A percentile compares a stretch with the other conserved stretches of the same genome.
phyloP scores from a whole-genome alignment of 2,113 vertebrate genomes.

The Notiomystis cincta region DNA sequence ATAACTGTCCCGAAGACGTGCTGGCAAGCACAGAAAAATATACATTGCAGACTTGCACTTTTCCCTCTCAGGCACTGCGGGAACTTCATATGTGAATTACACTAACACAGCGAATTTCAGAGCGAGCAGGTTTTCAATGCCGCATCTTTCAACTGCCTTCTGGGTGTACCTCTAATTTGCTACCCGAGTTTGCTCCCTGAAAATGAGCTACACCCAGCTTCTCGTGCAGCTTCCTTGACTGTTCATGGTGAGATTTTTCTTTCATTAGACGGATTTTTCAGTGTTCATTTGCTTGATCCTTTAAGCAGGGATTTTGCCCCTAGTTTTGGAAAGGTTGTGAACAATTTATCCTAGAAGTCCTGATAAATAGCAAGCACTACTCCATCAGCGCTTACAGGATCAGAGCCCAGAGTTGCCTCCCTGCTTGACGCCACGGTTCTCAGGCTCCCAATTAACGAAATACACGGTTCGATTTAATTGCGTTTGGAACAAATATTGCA shows the following conservation, averaged over 20 bases:
- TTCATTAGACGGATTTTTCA: background rate
- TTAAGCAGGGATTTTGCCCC: background rate
- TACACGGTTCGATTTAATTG: no score
- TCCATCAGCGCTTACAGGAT: background rate
- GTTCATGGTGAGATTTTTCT: background rate
- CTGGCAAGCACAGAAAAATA: background rate
- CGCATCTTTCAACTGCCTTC: accelerated
- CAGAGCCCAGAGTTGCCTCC: background rate
- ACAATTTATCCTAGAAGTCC: background rate
- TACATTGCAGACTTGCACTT: background rate
- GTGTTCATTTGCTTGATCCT: background rate
- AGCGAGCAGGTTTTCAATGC: background rate
- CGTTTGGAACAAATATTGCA: background rate
- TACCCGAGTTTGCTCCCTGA: background rate
- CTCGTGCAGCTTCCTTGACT: background rate
- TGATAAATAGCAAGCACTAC: background rate
- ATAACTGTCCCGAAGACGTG: background rate
- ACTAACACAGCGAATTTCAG: accelerated
- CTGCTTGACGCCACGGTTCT: background rate
- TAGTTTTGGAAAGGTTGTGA: background rate
- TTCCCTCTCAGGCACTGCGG: background rate
- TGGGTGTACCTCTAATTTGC: background rate
- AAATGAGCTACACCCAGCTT: background rate
- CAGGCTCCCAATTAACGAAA: background rate
- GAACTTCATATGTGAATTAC: background rate